Conservation (phyloP, 2,113 vertebrate species). For the Thalassarche chlororhynchos region DNA sequence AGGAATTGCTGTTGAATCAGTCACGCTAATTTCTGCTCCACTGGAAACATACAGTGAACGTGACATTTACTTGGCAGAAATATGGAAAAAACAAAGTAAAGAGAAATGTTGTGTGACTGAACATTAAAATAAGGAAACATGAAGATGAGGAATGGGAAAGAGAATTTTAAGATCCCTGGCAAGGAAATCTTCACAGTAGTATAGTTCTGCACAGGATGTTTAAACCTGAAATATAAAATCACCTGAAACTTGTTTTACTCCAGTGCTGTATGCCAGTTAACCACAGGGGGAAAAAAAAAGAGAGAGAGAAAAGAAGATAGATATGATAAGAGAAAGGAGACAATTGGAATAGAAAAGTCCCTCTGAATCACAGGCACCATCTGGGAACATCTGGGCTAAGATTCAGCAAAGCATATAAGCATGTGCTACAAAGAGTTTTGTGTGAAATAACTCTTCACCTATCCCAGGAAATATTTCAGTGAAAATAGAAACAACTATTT, state of each 20-base stretch:
- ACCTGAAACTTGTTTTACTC: background rate
- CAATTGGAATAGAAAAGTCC: background rate
- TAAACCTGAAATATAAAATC: background rate
- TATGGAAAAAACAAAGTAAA: background rate
- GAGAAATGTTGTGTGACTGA: background rate
- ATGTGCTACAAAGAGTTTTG: background rate
- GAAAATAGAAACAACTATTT: background rate
- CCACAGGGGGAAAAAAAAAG: too few relatives aligned
- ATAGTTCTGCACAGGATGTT: background rate
- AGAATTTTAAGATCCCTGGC: background rate
- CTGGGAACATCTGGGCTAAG: background rate
- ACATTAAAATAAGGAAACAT: background rate
- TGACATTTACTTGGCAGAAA: background rate
- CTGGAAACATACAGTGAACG: background rate
- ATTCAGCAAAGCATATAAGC: background rate
- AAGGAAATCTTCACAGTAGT: background rate
- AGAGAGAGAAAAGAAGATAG: background rate
- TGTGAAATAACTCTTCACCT: background rate
- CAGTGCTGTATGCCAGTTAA: background rate
- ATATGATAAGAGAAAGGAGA: background rate
- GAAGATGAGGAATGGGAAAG: background rate
- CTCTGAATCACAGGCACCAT: background rate
- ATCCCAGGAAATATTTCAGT: background rate
- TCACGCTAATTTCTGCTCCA: background rate
- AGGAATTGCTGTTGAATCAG: background rate